Conservation (phyloP, 2,888 invertebrate species). For the Callyntrura sp. region DNA sequence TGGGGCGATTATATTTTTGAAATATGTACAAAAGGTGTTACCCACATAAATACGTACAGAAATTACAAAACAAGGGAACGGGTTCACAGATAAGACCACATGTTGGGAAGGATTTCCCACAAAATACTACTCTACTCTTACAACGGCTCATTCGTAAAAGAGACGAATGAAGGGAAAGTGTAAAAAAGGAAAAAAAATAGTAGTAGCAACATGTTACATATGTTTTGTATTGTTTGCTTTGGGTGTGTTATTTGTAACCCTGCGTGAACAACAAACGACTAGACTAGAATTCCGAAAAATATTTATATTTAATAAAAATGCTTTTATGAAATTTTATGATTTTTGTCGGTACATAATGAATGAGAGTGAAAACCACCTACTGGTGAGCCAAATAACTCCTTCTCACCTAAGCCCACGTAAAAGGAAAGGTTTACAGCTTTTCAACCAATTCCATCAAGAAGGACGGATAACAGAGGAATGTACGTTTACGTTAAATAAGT, state of each 20-base stretch:
- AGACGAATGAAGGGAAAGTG: slow-evolving; percentile 24
- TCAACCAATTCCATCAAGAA: slow-evolving; percentile 52
- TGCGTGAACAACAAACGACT: background rate
- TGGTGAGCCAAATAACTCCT: background rate
- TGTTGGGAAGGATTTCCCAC: slow-evolving; percentile 76
- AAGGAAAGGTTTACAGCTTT: slow-evolving; percentile 58
- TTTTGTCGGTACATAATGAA: slow-evolving; percentile 5
- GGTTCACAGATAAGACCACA: slow-evolving; percentile 67
- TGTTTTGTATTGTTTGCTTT: slow-evolving; percentile 22
- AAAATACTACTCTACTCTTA: slow-evolving; percentile 53
- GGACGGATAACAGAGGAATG: too few relatives aligned
- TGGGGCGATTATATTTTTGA: slow-evolving; percentile 43
- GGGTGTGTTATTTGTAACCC: background rate
- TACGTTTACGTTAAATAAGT: background rate
- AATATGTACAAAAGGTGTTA: slow-evolving; percentile 49
- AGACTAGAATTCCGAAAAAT: slow-evolving; percentile 16
- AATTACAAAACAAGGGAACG: background rate
- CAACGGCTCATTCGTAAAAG: background rate
- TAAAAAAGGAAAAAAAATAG: too few relatives aligned
- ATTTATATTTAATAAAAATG: slow-evolving; percentile 19
- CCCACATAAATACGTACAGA: slow-evolving; percentile 16
- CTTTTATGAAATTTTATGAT: slow-evolving; percentile 31
- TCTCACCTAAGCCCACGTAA: background rate
- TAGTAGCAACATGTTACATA: slow-evolving; percentile 66
- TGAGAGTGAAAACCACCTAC: slow-evolving; percentile 56